A percentile compares a stretch with the other conserved stretches of the same genome.
Evolutionary conservation across 1,140 invertebrate species (phyloP).

Genomic region (Danaus melanippus): DNA sequence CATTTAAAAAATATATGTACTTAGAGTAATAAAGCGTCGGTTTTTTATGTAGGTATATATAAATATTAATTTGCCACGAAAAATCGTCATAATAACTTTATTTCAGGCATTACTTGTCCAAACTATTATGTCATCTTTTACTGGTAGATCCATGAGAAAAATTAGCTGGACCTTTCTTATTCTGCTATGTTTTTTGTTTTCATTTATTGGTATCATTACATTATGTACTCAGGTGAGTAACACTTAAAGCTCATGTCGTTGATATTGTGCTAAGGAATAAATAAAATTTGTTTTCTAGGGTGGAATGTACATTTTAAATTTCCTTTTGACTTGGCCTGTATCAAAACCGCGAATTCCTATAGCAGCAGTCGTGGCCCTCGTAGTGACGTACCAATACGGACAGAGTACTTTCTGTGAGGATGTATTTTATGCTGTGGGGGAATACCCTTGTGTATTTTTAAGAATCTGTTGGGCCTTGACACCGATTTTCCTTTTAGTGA

Average conservation of each 20-base stretch:
- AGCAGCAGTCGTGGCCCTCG: slow-evolving; percentile 25
- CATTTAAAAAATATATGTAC: no score
- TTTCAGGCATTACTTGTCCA: slow-evolving; percentile 48
- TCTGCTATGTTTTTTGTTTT: slow-evolving; percentile 39
- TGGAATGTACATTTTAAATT: slow-evolving; percentile 50
- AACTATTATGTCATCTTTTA: slow-evolving; percentile 56
- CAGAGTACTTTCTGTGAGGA: slow-evolving; percentile 57
- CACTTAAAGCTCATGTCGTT: slow-evolving; percentile 1
- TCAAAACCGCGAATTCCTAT: slow-evolving; percentile 31
- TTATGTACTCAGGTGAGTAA: slow-evolving; percentile 48
- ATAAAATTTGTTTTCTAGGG: slow-evolving; percentile 26
- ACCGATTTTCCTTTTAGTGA: slow-evolving; percentile 41
- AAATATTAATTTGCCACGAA: not conserved
- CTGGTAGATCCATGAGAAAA: slow-evolving; percentile 43
- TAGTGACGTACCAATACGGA: slow-evolving; percentile 47
- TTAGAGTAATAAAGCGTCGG: no score
- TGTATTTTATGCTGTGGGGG: slow-evolving; percentile 46
- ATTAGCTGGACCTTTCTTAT: slow-evolving; percentile 52
- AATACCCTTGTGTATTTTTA: slow-evolving; percentile 52
- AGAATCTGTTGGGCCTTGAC: slow-evolving; percentile 51
- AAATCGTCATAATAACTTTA: slow-evolving; percentile 9
- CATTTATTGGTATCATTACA: slow-evolving; percentile 47
- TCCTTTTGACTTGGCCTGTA: slow-evolving; percentile 50
- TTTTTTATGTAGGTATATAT: no score
- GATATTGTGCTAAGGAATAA: slow-evolving; percentile 1